These are phyloP conservation scores for Euthynnus affinis DNA, from an alignment of 2,797 vertebrate species.

Conservation along the genomic window DNA sequence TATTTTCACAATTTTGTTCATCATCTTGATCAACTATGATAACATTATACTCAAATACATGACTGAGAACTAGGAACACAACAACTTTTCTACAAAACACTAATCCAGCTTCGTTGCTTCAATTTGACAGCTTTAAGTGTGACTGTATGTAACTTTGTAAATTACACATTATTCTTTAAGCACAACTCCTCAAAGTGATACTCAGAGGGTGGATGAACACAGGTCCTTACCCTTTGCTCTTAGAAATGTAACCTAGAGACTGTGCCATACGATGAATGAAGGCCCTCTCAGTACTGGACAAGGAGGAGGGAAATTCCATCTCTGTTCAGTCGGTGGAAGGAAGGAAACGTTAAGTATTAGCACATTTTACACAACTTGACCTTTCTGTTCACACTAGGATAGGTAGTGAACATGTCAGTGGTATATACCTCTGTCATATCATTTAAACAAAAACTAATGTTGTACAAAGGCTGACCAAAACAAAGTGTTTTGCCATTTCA, in stretches of 20 bases:
- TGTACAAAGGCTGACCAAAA: neutral
- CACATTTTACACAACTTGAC: neutral
- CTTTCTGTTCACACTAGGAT: neutral
- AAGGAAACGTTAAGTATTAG: conserved; percentile 20
- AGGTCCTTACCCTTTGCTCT: conserved; percentile 91
- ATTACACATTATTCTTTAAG: neutral
- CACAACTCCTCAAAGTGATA: neutral
- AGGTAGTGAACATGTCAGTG: neutral
- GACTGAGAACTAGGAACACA: too few relatives aligned
- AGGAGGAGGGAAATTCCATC: conserved; percentile 94
- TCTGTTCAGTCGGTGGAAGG: conserved; percentile 79
- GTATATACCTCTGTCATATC: neutral
- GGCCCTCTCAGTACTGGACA: conserved; percentile 91
- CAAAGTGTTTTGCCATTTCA: neutral
- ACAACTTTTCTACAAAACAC: too few relatives aligned
- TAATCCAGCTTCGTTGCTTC: neutral
- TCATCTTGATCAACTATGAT: too few relatives aligned
- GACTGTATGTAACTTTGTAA: neutral
- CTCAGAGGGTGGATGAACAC: neutral
- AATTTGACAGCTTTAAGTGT: neutral
- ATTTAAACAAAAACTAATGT: neutral
- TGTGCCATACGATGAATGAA: conserved; percentile 92
- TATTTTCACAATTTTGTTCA: too few relatives aligned
- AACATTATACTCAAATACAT: too few relatives aligned
- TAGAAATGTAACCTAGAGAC: conserved; percentile 92